Conservation (phyloP, 2,113 vertebrate species). For the Daboia siamensis region DNA sequence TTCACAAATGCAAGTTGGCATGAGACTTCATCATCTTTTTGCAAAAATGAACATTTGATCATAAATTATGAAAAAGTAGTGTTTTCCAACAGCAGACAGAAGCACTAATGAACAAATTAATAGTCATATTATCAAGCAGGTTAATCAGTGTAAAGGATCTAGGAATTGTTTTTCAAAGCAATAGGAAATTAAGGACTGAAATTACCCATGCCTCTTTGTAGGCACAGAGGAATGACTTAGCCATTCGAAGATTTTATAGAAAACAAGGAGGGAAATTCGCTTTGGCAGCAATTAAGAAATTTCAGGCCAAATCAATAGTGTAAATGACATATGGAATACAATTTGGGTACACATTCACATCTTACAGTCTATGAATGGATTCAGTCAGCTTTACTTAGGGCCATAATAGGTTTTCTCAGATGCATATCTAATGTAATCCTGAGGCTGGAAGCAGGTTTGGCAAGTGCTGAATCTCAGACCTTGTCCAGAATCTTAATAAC, state of each 20-base stretch:
- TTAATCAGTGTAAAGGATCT: background rate
- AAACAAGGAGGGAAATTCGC: background rate
- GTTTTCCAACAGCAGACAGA: background rate
- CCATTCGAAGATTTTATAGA: background rate
- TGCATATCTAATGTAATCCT: background rate
- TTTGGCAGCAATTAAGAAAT: background rate
- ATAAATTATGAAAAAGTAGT: background rate
- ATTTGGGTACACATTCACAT: background rate
- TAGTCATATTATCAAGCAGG: background rate
- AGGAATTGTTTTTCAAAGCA: background rate
- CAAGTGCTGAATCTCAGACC: background rate
- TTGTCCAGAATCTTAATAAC: background rate
- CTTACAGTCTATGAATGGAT: background rate
- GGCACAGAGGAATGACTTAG: background rate
- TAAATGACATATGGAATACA: background rate
- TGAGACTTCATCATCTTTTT: background rate
- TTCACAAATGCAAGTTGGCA: background rate
- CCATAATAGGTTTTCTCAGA: background rate
- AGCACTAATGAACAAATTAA: background rate
- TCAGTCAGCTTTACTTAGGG: background rate
- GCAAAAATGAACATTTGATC: background rate
- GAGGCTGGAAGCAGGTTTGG: background rate
- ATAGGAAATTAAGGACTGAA: background rate
- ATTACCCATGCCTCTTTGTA: background rate
- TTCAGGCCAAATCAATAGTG: background rate